Percentiles rank a stretch among this genome's conserved stretches.
phyloP scores from a whole-genome alignment of 2,888 invertebrate genomes.

The Arenicola marina region DNA sequence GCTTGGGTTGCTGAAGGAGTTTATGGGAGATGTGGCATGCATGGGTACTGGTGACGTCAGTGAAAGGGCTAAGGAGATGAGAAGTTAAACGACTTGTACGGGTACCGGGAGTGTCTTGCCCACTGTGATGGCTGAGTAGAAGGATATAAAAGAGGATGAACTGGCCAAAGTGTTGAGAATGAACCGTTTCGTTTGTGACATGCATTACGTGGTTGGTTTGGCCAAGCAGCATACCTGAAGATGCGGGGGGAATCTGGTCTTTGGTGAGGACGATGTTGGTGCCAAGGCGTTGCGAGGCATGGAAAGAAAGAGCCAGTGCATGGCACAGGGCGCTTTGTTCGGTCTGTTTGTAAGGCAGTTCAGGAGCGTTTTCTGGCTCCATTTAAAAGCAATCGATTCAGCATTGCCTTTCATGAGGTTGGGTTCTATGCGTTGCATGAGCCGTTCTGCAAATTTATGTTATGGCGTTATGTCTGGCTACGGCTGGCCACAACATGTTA shows the following conservation, averaged over 20 bases:
- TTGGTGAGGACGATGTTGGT: not conserved
- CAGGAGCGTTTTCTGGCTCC: not conserved
- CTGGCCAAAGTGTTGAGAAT: not conserved
- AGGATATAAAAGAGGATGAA: not conserved
- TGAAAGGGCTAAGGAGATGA: too few relatives aligned
- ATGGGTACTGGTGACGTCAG: too few relatives aligned
- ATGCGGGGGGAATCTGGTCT: not conserved
- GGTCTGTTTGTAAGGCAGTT: not conserved
- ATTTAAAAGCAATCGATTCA: slow-evolving; percentile 10
- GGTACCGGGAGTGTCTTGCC: not conserved
- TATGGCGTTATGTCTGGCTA: too few relatives aligned
- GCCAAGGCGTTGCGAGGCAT: not conserved
- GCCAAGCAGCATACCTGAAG: not conserved
- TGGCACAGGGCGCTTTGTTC: not conserved
- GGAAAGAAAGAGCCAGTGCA: not conserved
- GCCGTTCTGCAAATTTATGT: not conserved
- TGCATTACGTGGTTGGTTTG: not conserved
- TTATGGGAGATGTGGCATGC: too few relatives aligned
- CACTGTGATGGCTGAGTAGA: too few relatives aligned
- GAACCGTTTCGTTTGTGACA: not conserved
- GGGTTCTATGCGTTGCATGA: not conserved
- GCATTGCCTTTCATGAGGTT: slow-evolving; percentile 7
- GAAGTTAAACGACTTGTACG: not conserved
- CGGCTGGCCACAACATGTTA: too few relatives aligned
- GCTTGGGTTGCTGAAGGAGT: too few relatives aligned